Evolutionary conservation across 2,113 vertebrate genomes (phyloP).

Genomic region (Chlorocebus sabaeus): DNA sequence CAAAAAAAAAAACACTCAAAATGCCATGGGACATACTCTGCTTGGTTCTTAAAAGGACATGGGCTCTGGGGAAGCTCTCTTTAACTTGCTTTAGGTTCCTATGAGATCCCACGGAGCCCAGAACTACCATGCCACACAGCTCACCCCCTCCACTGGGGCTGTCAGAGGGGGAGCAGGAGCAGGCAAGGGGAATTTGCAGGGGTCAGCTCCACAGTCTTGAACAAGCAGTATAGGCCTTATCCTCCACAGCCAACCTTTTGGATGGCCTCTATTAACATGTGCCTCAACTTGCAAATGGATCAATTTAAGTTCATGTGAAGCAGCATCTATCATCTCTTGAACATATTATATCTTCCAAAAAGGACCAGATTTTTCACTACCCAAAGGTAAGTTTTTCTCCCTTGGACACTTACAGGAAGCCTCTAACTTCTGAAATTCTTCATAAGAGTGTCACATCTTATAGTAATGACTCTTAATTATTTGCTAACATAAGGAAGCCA

Average conservation of each 20-base stretch:
- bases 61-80: neutral
- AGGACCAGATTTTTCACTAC: neutral
- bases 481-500: neutral
- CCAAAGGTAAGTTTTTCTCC: neutral
- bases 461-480: neutral
- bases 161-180: neutral
- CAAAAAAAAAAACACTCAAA: neutral
- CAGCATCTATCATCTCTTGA: neutral
- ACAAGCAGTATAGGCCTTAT: neutral
- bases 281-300: neutral
- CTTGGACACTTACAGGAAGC: neutral
- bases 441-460: neutral
- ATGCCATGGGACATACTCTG: neutral
- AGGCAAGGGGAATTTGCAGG: neutral
- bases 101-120: neutral
- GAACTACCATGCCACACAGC: neutral
- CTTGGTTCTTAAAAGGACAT: neutral
- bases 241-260: neutral
- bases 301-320: neutral
- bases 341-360: neutral
- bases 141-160: neutral
- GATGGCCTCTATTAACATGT: neutral
- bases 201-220: neutral
- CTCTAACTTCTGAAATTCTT: conserved; percentile 38
- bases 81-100: neutral